Percentiles rank a stretch among this genome's conserved stretches.
phyloP scores from a whole-genome alignment of 1,140 invertebrate species.

The Babylonia areolata region DNA sequence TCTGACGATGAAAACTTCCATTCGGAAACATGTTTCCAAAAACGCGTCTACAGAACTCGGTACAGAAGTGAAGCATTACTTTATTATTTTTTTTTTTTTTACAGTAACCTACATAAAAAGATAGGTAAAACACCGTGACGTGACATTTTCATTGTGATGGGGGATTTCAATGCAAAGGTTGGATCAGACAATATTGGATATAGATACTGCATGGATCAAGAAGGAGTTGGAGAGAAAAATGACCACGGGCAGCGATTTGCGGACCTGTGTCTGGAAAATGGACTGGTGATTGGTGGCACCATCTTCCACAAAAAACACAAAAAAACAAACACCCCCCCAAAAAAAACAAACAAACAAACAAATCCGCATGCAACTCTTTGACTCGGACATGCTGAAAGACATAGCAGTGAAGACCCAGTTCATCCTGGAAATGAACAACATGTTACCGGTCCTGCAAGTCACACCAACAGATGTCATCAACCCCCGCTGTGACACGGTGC shows the following conservation, averaged over 20 bases:
- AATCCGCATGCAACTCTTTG: background rate
- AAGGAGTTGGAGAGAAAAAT: conserved; percentile 37
- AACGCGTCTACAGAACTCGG: no score
- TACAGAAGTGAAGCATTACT: no score
- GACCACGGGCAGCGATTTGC: conserved; percentile 40
- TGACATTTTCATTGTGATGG: no score
- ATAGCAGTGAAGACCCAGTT: background rate
- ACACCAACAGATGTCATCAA: background rate
- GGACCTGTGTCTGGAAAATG: conserved; percentile 48
- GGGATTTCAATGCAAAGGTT: no score
- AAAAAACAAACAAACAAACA: no score
- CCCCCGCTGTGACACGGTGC: background rate
- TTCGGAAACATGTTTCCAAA: no score
- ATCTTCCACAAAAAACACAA: no score
- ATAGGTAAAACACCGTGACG: conserved; percentile 37
- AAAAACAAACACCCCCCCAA: no score
- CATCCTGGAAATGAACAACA: background rate
- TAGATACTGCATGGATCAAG: conserved; percentile 45
- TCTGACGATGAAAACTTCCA: no score
- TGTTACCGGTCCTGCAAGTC: background rate
- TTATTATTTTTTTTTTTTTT: no score
- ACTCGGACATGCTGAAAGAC: background rate
- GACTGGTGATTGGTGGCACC: conserved; percentile 46
- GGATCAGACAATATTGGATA: conserved; percentile 13
- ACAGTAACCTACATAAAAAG: conserved; percentile 38